Base-by-base conservation (phyloP, 1,140 invertebrate species). In the Stegodyphus mimosarum region DNA sequence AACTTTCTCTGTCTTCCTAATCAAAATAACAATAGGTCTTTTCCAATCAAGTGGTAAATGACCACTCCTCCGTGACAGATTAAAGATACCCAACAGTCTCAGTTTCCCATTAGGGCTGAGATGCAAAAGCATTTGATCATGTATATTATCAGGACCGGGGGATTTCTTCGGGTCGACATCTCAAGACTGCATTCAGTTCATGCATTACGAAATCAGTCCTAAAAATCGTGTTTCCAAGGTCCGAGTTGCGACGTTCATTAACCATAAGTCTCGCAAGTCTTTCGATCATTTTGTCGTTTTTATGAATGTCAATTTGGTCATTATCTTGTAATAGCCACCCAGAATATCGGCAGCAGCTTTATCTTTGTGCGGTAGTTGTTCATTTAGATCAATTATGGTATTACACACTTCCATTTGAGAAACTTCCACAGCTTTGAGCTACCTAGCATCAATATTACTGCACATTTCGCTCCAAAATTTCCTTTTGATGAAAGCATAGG, bases 371-470 rank as follows among this genome's bases (percentile, higher is more conserved):
- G 64, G 64, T 10, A 66, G 7, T 6, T 6, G 6, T 66, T n/a
- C 64, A 66, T 66, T 17, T 66, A 7, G 64, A n/a, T 6, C 64
- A 7, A 66, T 6, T 10, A 17, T 17, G 7, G 64, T 66, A 66
- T 66, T 66, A 17, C 64, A 66, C 17, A 10, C n/a, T 17, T 66
- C 64, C 6, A 6, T n/a, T 66, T 11, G 52, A 6, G 17, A 1
- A 79, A 18, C 55, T 79, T 79, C 77, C 77, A 79, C 48, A 79
- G 13, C 63, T 79, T 77, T 33, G 77, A 70, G 66, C 70, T 33
- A 7, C 70, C 50, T 79, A 10, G 17, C 60, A 17, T 79, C 77
- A 79, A 79, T 13, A 60, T 48, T 79, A 17, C 33, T 49, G n/a
- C 66, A 79, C 49, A 79, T 13, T 53, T 53, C 73, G 15, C 52